Evolutionary conservation across 2,797 vertebrate species (phyloP), one percentile per base, ranked within the genome.

Genomic region (Darevskia mixta): DNA sequence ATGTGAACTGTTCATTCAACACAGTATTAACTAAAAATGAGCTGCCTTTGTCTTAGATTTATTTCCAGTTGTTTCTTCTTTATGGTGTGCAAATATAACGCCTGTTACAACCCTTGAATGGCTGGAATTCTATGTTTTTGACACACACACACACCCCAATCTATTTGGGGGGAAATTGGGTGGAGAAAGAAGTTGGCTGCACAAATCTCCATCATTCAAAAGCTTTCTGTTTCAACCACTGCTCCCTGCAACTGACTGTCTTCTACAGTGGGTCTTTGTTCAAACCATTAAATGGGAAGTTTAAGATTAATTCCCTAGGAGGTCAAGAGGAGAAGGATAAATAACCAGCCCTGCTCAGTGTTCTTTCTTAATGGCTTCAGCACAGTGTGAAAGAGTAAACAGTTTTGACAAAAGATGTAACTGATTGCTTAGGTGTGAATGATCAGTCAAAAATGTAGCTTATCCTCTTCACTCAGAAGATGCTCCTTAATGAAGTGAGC

Each of bases 361-460:
- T 89, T 95, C 76, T 0, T 95, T 94, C 94, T 93, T 96, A 96
- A 96, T 95, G 95, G 95, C 93, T 96, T 89, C 87, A 86, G 95
- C 97, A 95, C 96, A 97, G 96, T 96, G 96, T 96, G 96, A 96
- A 97, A 97, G 95, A 95, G 95, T 96, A 97, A 97, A 97, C 95
- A 97, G 94, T 96, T 96, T 96, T 97, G 97, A 96, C 96, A 96
- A 95, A 95, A 95, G 94, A 85, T 83, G 87, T 96, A 95, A 97
- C 94, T 95, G 95, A 96, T 97, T 94, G 91, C 93, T 95, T 93
- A 93, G 91, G 93, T 95, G 95, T 95, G 95, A 97, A 93, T 95
- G 96, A 96, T 96, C 95, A 90, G 87, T 94, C 95, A 95, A 95
- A 95, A 91, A 94, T 93, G 87, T 92, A 95, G 95, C 90, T 93